Conservation (phyloP, 2,888 invertebrate species). For the Eilema depressum region DNA sequence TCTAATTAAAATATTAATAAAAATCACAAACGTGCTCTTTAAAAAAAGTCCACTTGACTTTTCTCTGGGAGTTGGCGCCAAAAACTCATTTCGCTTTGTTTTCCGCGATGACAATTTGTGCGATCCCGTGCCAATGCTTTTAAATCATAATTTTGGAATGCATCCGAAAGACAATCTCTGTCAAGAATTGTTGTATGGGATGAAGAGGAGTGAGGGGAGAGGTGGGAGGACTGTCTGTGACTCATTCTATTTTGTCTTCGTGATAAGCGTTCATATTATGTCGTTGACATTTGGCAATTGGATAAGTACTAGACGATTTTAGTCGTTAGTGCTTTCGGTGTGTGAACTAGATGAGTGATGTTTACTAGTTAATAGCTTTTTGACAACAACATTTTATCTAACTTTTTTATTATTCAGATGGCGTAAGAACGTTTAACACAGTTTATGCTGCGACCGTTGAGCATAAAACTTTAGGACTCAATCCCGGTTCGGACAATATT, state of each 20-base stretch:
- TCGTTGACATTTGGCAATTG: conserved; percentile 4
- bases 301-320: neutral
- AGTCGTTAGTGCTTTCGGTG: neutral
- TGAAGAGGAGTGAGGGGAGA: neutral
- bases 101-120: conserved; percentile 36
- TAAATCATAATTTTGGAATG: conserved; percentile 51
- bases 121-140: conserved; percentile 46
- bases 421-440: neutral
- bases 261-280: conserved; percentile 8
- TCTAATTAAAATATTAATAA: conserved; percentile 20
- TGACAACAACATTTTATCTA: too few relatives aligned
- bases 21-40: conserved; percentile 4
- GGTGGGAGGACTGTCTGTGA: conserved; percentile 22
- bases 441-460: too few relatives aligned
- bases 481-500: neutral
- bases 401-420: too few relatives aligned
- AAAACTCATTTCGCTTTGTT: conserved; percentile 37
- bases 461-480: neutral
- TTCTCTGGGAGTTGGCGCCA: conserved; percentile 46
- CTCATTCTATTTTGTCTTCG: conserved; percentile 18
- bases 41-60: conserved; percentile 17
- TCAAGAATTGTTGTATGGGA: conserved; percentile 20
- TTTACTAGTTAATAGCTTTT: neutral
- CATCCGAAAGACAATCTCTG: conserved; percentile 30
- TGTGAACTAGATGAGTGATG: neutral